Conservation (phyloP, 2,113 vertebrate genomes). For the Benitochromis conjunctus region DNA sequence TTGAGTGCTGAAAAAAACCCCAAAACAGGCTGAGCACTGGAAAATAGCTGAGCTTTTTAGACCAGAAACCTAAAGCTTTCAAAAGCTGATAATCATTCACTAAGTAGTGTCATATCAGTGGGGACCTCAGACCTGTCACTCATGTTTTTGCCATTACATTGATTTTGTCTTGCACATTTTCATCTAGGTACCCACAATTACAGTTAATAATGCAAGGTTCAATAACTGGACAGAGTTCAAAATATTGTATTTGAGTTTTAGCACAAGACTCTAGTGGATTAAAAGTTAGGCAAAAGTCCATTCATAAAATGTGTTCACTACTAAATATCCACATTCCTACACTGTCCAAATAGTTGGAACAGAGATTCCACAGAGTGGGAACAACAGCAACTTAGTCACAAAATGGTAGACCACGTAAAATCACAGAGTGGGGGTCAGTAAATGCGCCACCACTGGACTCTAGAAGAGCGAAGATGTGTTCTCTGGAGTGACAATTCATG, state of each 20-base stretch:
- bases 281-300: neutral
- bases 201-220: neutral
- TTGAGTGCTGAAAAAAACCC: slow-evolving; percentile 8
- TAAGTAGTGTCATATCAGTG: neutral
- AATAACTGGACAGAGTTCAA: neutral
- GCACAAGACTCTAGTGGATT: neutral
- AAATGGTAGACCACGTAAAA: neutral
- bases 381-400: neutral
- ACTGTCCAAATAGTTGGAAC: neutral
- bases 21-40: neutral
- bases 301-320: neutral
- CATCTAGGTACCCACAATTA: neutral
- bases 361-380: neutral
- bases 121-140: neutral
- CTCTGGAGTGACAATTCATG: fast-evolving
- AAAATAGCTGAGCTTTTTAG: neutral
- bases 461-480: neutral
- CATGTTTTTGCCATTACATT: neutral
- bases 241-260: neutral
- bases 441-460: neutral
- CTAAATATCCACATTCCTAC: neutral
- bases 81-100: neutral
- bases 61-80: neutral
- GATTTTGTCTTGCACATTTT: neutral
- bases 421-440: neutral